Evolutionary conservation across 2,113 vertebrate species (phyloP).

Genomic region (Jaculus jaculus): DNA sequence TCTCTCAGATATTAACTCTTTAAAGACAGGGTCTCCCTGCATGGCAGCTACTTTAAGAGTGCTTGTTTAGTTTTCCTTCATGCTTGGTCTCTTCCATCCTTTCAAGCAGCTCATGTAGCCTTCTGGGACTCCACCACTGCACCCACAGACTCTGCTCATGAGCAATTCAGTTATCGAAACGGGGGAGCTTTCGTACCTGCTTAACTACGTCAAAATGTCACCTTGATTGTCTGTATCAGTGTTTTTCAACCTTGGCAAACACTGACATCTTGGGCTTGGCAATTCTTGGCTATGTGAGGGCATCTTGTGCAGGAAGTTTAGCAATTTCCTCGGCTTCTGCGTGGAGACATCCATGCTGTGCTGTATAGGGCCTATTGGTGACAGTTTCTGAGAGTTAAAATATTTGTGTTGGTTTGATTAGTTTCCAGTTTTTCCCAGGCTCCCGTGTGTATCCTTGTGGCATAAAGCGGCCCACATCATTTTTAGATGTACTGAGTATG

Average conservation of each 20-base stretch:
- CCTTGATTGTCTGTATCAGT: not conserved
- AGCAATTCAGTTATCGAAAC: slow-evolving; percentile 40
- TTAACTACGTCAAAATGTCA: slow-evolving; percentile 7
- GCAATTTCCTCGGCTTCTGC: not conserved
- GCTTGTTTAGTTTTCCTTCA: slow-evolving; percentile 37
- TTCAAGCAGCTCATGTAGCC: slow-evolving; percentile 39
- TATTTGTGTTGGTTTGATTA: not conserved
- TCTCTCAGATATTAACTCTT: not conserved
- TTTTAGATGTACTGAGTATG: not conserved
- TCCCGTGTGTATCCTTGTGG: not conserved
- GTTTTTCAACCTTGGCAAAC: not conserved
- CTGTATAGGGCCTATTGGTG: not conserved
- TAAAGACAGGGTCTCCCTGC: not conserved
- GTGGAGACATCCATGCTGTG: not conserved
- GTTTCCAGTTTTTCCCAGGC: not conserved
- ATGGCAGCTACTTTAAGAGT: not conserved
- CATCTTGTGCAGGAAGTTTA: not conserved
- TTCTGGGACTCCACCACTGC: slow-evolving; percentile 26
- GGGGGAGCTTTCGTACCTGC: not conserved
- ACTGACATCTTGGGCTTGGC: not conserved
- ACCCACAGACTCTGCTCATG: slow-evolving; percentile 28
- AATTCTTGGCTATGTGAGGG: not conserved
- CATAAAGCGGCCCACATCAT: not conserved
- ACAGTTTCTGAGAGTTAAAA: slow-evolving; percentile 6
- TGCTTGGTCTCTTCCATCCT: slow-evolving; percentile 44